Percentiles rank a stretch among this genome's conserved stretches.
Conservation (phyloP, 1,140 invertebrate species). For the Tenebrio molitor region DNA sequence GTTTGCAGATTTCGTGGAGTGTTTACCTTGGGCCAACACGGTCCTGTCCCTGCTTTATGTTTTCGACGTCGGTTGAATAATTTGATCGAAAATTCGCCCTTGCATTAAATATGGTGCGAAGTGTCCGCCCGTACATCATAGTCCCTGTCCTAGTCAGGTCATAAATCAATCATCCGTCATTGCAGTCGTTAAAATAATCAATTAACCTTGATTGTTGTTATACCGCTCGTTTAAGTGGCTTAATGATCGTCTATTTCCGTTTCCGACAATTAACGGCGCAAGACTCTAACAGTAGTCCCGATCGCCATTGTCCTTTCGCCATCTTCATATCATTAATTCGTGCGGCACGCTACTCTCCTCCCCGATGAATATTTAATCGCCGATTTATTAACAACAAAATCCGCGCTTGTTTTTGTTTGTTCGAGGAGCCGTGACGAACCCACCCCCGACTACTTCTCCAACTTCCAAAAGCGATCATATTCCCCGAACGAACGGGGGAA, state of each 20-base stretch:
- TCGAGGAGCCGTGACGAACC: no score
- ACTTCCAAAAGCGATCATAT: background rate
- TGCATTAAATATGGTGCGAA: background rate
- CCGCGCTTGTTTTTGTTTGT: background rate
- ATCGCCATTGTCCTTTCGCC: no score
- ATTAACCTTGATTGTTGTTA: constrained; percentile 32
- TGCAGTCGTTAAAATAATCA: constrained; percentile 19
- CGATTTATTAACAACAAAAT: background rate
- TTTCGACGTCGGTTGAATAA: no score
- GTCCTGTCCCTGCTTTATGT: no score
- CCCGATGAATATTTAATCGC: background rate
- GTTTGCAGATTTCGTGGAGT: no score
- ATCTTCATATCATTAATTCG: constrained; percentile 22
- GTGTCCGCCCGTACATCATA: no score
- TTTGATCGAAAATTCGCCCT: no score
- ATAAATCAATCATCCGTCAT: constrained; percentile 25
- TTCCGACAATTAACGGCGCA: constrained; percentile 10
- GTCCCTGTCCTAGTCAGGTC: background rate
- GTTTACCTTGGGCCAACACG: no score
- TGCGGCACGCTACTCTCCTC: no score
- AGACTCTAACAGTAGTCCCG: background rate
- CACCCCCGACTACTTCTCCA: background rate
- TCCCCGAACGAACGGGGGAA: background rate
- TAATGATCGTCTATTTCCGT: constrained; percentile 32
- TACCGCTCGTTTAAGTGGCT: constrained; percentile 2